Evolutionary conservation across 2,888 invertebrate species (phyloP).

Genomic region (Blera fallax): DNA sequence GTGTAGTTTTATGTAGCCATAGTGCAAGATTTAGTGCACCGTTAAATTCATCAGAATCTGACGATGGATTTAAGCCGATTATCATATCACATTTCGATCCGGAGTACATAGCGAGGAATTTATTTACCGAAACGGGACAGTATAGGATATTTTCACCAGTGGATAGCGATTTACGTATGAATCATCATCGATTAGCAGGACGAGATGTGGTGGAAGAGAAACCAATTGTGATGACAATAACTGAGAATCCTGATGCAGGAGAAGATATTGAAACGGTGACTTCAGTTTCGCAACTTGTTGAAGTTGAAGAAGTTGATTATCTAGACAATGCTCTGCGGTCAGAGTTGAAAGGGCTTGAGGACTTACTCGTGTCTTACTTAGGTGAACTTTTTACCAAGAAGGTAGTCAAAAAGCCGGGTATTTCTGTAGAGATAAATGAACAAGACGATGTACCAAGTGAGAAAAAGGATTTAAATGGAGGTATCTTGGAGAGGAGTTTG

Average conservation of each 20-base stretch:
- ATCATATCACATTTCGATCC: slow-evolving; percentile 76
- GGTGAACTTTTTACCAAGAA: slow-evolving; percentile 65
- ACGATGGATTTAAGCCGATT: slow-evolving; percentile 78
- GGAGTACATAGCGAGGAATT: slow-evolving; percentile 77
- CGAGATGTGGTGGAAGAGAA: neutral
- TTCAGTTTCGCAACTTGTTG: neutral
- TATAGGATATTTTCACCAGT: slow-evolving; percentile 78
- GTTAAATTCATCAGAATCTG: slow-evolving; percentile 57
- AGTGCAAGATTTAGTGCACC: slow-evolving; percentile 64
- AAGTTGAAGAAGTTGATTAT: neutral
- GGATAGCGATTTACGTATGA: slow-evolving; percentile 77
- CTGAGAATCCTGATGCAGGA: neutral
- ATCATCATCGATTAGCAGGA: neutral
- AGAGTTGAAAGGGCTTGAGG: slow-evolving; percentile 77
- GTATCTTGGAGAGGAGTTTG: slow-evolving; percentile 83
- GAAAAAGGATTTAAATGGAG: slow-evolving; percentile 82
- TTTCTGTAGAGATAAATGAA: slow-evolving; percentile 76
- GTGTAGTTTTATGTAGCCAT: slow-evolving; percentile 63
- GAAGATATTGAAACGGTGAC: neutral
- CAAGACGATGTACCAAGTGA: slow-evolving; percentile 81
- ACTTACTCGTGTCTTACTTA: slow-evolving; percentile 77
- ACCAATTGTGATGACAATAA: neutral
- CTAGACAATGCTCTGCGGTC: slow-evolving; percentile 60
- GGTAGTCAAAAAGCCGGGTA: slow-evolving; percentile 72
- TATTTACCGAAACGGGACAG: slow-evolving; percentile 79